Evolutionary conservation across 2,113 vertebrate species (phyloP).

Genomic region (Prolemur simus): DNA sequence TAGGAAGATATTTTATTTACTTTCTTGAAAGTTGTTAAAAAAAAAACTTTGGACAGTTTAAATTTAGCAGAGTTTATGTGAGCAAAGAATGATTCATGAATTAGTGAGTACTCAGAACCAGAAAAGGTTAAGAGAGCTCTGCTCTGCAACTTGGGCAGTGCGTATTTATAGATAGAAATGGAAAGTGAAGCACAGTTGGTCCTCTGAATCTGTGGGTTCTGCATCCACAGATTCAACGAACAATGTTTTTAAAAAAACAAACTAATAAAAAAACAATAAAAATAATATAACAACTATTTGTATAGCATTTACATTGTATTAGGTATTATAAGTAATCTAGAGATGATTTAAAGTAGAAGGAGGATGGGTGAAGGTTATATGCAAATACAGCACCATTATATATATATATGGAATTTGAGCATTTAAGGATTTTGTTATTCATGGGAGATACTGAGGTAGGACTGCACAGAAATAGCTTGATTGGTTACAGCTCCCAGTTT

Average conservation of each 20-base stretch:
- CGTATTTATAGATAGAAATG: constrained; percentile 10
- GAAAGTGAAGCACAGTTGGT: neutral
- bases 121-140: neutral
- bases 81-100: constrained; percentile 3
- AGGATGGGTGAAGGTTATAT: neutral
- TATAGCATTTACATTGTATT: neutral
- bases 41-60: neutral
- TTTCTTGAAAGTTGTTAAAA: neutral
- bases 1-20: constrained; percentile 7
- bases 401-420: neutral
- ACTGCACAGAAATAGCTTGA: neutral
- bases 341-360: neutral
- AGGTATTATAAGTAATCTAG: neutral
- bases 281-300: neutral
- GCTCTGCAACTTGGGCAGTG: neutral
- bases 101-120: constrained; percentile 17
- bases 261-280: neutral
- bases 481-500: neutral
- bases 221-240: neutral
- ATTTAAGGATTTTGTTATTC: neutral
- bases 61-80: neutral
- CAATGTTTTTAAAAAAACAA: neutral
- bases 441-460: neutral
- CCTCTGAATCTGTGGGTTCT: neutral
- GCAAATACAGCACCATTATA: neutral